Percentiles rank a stretch among this genome's conserved stretches.
phyloP scores from a whole-genome alignment of 64 coral and sea anemone species.

The Anthopleura sola region DNA sequence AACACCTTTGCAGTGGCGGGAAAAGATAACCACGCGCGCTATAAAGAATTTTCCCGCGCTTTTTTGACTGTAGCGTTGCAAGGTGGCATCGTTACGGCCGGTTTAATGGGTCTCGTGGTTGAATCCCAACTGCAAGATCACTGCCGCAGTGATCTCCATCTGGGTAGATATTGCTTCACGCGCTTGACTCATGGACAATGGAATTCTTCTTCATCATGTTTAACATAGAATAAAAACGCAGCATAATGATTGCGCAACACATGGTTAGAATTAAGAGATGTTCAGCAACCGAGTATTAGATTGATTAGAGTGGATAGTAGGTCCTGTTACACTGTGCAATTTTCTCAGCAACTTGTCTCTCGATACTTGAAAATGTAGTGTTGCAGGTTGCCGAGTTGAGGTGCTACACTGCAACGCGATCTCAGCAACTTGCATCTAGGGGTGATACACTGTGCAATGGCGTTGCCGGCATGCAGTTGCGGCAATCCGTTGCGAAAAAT shows the following conservation, averaged over 20 bases:
- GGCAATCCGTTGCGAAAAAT: too few species aligned
- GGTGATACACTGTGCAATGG: too few species aligned
- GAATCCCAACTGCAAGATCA: slow-evolving; percentile 51
- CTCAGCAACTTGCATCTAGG: too few species aligned
- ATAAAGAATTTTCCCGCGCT: slow-evolving; percentile 84
- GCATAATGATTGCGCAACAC: not conserved
- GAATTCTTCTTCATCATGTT: slow-evolving; percentile 40
- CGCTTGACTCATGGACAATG: slow-evolving; percentile 34
- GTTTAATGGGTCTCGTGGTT: slow-evolving; percentile 46
- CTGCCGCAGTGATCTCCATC: slow-evolving; percentile 25
- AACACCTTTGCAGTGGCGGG: slow-evolving; percentile 61
- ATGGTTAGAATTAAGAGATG: too few species aligned
- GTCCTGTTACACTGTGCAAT: too few species aligned
- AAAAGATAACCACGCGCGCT: slow-evolving; percentile 6
- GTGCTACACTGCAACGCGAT: too few species aligned
- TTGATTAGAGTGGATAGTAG: too few species aligned
- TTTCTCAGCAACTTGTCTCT: too few species aligned
- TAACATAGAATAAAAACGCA: not conserved
- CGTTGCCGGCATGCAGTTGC: too few species aligned
- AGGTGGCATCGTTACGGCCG: slow-evolving; percentile 44
- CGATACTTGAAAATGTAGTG: too few species aligned
- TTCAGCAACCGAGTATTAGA: too few species aligned
- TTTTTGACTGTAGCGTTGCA: slow-evolving; percentile 55
- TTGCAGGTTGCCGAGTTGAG: too few species aligned
- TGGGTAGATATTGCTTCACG: slow-evolving; percentile 38